Evolutionary conservation across 2,888 invertebrate species (phyloP).

Genomic region (Sussaba pulchella): DNA sequence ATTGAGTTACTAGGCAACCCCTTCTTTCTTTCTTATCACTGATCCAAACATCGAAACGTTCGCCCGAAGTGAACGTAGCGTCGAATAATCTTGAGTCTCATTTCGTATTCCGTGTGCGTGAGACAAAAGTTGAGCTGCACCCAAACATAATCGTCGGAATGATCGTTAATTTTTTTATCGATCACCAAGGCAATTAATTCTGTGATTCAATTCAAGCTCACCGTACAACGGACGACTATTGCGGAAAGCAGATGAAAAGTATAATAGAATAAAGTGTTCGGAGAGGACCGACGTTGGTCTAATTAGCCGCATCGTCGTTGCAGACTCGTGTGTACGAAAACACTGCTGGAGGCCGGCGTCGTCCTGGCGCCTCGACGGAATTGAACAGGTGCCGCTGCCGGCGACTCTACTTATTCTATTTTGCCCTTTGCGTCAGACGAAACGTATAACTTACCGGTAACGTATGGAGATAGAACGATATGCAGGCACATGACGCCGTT

Average conservation of each 20-base stretch:
- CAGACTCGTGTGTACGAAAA: not conserved
- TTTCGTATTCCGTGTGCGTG: no score
- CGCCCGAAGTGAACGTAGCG: no score
- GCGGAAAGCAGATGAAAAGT: not conserved
- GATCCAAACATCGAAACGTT: no score
- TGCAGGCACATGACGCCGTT: constrained; percentile 40
- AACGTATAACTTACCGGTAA: constrained; percentile 10
- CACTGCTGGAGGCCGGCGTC: constrained; percentile 25
- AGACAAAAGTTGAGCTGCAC: no score
- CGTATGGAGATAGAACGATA: constrained; percentile 8
- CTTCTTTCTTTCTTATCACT: not conserved
- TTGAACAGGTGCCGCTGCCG: constrained; percentile 54
- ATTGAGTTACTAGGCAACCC: not conserved
- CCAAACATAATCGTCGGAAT: no score
- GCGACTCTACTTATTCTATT: not conserved
- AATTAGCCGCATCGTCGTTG: constrained; percentile 22
- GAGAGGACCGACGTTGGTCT: not conserved
- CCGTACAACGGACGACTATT: not conserved
- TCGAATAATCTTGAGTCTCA: no score
- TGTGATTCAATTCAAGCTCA: not conserved
- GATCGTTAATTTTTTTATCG: not conserved
- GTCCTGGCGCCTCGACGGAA: constrained; percentile 48
- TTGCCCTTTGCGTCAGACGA: not conserved
- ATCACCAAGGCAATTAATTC: not conserved
- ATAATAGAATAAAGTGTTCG: constrained; percentile 7